Evolutionary conservation across 2,888 invertebrate genomes (phyloP).

Genomic region (Troglohyphantes excavatus): DNA sequence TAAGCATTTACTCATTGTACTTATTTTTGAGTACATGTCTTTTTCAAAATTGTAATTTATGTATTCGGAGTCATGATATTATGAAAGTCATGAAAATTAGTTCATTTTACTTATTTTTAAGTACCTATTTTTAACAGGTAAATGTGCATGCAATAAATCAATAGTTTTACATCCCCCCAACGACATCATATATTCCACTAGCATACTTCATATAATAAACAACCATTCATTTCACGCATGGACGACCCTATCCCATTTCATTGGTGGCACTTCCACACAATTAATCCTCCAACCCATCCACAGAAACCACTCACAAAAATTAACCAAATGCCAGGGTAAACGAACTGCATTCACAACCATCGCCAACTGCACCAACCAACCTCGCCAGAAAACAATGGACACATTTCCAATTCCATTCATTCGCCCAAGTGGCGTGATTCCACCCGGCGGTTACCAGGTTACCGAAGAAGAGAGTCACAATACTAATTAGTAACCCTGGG

Average conservation of each 20-base stretch:
- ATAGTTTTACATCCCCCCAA: no score
- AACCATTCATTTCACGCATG: neutral
- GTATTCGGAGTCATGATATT: no score
- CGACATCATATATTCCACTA: no score
- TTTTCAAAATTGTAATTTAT: no score
- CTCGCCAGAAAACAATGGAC: constrained; percentile 22
- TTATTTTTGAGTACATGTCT: no score
- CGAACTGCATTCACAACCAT: neutral
- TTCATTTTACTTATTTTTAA: no score
- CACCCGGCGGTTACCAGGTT: constrained; percentile 39
- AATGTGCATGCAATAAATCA: no score
- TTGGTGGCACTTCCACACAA: neutral
- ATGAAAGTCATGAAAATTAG: no score
- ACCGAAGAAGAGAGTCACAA: constrained; percentile 27
- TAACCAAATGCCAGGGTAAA: neutral
- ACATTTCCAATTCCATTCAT: neutral
- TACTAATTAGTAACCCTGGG: constrained; percentile 25
- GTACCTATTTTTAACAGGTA: no score
- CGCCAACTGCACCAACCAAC: neutral
- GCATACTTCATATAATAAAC: neutral
- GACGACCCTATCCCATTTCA: neutral
- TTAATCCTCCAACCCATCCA: neutral
- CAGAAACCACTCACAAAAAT: neutral
- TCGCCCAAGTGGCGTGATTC: constrained; percentile 27
- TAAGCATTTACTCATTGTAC: no score